Percentiles rank a stretch among this genome's conserved stretches.
phyloP scores from a whole-genome alignment of 1,140 invertebrate species.

The Sarcophaga bullata region DNA sequence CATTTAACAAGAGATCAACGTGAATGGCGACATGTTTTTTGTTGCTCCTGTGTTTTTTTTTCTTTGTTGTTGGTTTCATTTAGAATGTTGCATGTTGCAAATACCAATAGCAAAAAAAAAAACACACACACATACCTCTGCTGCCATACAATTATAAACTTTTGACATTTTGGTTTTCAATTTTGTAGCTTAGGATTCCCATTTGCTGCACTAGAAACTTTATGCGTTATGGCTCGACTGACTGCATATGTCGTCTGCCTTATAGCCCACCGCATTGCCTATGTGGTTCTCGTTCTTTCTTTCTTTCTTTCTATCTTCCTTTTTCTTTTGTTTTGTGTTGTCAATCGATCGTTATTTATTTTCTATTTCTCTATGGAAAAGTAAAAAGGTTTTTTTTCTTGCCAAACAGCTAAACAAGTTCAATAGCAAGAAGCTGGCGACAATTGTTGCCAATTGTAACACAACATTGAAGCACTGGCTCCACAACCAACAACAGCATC shows the following conservation, averaged over 20 bases:
- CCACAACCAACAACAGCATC: too few relatives aligned
- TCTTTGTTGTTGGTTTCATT: constrained; percentile 26
- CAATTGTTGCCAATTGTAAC: constrained; percentile 18
- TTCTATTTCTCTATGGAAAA: constrained; percentile 23
- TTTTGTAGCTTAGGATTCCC: too few relatives aligned
- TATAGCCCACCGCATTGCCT: too few relatives aligned
- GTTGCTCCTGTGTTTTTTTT: too few relatives aligned
- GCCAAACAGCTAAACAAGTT: constrained; percentile 19
- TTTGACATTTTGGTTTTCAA: constrained; percentile 21
- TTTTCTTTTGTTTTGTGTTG: constrained; percentile 4
- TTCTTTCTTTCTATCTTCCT: neutral
- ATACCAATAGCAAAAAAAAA: neutral
- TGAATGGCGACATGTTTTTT: constrained; percentile 44
- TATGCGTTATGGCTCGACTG: too few relatives aligned
- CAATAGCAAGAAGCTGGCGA: constrained; percentile 24
- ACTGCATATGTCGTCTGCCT: too few relatives aligned
- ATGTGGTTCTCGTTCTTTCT: neutral
- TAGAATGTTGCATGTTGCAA: constrained; percentile 39
- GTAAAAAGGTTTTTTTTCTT: neutral
- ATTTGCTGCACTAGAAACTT: too few relatives aligned
- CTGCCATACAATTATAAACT: constrained; percentile 29
- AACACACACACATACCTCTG: neutral
- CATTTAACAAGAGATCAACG: constrained; percentile 44
- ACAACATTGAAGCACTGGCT: neutral
- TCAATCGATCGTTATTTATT: constrained; percentile 37